Conservation (phyloP, 2,797 vertebrate species). For the Pangasius krempfi region DNA sequence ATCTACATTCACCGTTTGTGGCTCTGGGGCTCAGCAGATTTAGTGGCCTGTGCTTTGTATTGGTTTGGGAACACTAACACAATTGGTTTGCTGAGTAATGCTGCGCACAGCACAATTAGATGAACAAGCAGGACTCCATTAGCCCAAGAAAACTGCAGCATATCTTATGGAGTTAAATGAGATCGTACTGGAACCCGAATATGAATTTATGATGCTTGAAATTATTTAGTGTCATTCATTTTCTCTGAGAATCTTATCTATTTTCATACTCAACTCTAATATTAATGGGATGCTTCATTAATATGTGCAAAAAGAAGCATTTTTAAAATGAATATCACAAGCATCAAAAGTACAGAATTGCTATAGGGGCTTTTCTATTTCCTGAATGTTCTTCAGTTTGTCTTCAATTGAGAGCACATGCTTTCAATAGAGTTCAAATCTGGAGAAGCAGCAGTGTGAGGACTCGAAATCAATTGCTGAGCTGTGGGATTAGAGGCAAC, state of each 20-base stretch:
- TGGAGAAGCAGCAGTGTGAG: background rate
- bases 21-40: constrained; percentile 3
- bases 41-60: background rate
- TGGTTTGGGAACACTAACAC: constrained; percentile 7
- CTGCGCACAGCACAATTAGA: constrained; percentile 16
- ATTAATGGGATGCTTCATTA: background rate
- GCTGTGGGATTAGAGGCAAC: background rate
- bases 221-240: background rate
- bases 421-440: background rate
- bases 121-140: constrained; percentile 9
- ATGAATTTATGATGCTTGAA: background rate
- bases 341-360: too few species aligned
- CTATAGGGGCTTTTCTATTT: too few species aligned
- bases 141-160: background rate
- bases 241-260: too few species aligned
- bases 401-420: background rate
- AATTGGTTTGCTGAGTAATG: constrained; percentile 28
- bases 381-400: background rate
- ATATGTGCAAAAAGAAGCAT: background rate
- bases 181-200: background rate
- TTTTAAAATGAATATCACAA: background rate
- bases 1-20: background rate
- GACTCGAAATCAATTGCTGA: background rate
- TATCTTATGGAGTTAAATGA: background rate
- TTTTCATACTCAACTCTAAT: background rate